A percentile compares a stretch with the other conserved stretches of the same genome.
phyloP scores from a whole-genome alignment of 2,113 vertebrate species.

The Mesembrinibis cayennensis region DNA sequence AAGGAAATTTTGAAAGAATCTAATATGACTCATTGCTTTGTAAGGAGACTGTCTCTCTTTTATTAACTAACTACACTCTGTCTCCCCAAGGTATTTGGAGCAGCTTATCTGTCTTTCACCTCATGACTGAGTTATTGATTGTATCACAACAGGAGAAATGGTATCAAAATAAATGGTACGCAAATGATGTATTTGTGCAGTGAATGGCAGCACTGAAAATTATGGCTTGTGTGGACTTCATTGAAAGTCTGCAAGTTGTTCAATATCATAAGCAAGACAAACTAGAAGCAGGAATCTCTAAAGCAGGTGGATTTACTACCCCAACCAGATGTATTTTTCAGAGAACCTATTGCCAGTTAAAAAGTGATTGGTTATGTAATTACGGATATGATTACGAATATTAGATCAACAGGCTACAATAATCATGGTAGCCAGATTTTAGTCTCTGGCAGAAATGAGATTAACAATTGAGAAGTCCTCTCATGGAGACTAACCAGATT shows the following conservation, averaged over 20 bases:
- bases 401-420: slow-evolving; percentile 58
- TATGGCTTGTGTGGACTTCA: not conserved
- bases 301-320: not conserved
- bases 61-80: not conserved
- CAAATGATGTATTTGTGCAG: not conserved
- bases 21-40: not conserved
- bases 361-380: slow-evolving; percentile 48
- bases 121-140: not conserved
- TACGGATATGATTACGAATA: slow-evolving; percentile 50
- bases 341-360: not conserved
- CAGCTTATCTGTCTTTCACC: not conserved
- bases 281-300: not conserved
- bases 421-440: slow-evolving; percentile 34
- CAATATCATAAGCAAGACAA: not conserved
- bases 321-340: slow-evolving; percentile 17
- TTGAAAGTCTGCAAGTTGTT: not conserved
- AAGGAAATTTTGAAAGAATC: not conserved
- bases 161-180: not conserved
- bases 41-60: not conserved
- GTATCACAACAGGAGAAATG: not conserved
- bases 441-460: slow-evolving; percentile 62
- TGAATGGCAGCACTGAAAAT: not conserved
- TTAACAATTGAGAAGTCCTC: slow-evolving; percentile 51
- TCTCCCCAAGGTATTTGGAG: not conserved
- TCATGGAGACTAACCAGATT: slow-evolving; percentile 46